Evolutionary conservation across 2,888 invertebrate species (phyloP), one percentile per base, ranked within the genome.

Genomic region (Ctena decussata): DNA sequence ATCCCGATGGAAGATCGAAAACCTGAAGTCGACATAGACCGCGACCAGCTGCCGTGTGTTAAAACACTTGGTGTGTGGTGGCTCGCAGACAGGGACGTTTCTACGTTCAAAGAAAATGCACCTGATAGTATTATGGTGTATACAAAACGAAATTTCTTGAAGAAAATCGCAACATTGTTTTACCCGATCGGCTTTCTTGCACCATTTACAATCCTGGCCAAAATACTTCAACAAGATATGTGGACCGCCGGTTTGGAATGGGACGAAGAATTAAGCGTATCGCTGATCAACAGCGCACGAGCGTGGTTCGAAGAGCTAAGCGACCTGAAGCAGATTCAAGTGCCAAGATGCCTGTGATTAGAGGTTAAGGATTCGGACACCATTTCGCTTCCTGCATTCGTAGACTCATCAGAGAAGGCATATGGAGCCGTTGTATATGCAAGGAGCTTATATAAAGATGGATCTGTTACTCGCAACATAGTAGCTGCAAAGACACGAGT

Each of bases 111-210:
- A 24, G 76, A 41, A n/a, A 82, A 77, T 24, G 65, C 69, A 41
- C 49, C 57, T 8, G 27, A 57, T 27, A 53, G 37, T 2, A 24
- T 72, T 35, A 32, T 75, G 27, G 37, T 53, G 18, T 41, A 60
- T 15, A 94, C 93, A 0, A 94, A 94, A 75, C 49, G 92, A 32
- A 82, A 82, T 30, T 57, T 92, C 39, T 72, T 93, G 12, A 82
- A 80, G n/a, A 41, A 86, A 18, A 78, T 93, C 2, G 93, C 92
- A 70, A 84, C 82, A 0, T 18, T 93, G 1, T 95, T 90, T 78
- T 94, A 95, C 80, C 94, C 95, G 0, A 60, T 93, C 18, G 94
- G 94, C 57, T 87, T 94, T 70, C 27, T 93, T 1, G 81, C 85
- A 12, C 92, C 91, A 3, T 82, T 89, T 27, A 79, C 84, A 0